These are phyloP conservation scores for Falco naumanni DNA, from an alignment of 2,797 vertebrate genomes.

Conservation along the genomic window DNA sequence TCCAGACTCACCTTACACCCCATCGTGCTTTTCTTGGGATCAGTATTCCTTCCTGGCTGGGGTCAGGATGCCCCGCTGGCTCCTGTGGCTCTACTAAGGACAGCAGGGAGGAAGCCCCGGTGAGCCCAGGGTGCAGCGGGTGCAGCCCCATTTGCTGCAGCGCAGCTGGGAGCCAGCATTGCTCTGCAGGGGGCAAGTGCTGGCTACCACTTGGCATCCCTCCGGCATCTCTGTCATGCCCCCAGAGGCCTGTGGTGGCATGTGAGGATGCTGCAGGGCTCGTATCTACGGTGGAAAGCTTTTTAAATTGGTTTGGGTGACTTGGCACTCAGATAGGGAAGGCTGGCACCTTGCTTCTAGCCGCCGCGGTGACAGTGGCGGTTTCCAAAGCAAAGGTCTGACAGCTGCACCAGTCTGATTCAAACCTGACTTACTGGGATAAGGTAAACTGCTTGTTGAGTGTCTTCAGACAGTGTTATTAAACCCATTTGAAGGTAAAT, in stretches of 20 bases:
- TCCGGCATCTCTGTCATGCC: fast-evolving
- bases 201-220: neutral
- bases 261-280: neutral
- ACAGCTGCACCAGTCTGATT: neutral
- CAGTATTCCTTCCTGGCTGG: neutral
- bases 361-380: neutral
- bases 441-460: neutral
- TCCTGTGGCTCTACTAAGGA: fast-evolving
- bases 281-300: neutral
- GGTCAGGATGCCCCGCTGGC: neutral
- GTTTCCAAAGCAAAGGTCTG: neutral
- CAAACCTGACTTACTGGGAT: neutral
- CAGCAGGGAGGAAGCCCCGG: neutral
- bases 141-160: neutral
- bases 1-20: neutral
- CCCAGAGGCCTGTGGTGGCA: neutral
- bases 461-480: neutral
- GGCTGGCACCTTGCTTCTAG: neutral
- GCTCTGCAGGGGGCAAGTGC: neutral
- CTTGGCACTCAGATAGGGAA: neutral
- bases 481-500: neutral
- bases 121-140: fast-evolving
- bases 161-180: neutral
- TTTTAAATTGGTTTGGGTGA: neutral
- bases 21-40: neutral